Evolutionary conservation across 2,888 invertebrate species (phyloP), one percentile per base, ranked within the genome.

Genomic region (Eupithecia insigniata): DNA sequence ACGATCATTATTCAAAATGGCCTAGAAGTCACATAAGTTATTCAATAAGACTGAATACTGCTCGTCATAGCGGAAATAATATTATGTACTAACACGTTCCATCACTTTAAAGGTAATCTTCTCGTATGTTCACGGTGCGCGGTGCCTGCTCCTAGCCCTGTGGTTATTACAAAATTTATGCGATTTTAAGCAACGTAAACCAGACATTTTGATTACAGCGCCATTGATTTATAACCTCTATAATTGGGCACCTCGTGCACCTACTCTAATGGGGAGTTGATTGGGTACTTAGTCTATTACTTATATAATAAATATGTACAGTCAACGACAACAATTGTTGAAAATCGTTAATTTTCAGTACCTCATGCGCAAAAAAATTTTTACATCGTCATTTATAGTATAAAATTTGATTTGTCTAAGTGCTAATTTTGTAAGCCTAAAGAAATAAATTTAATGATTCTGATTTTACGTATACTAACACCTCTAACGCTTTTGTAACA

Each of bases 121-220:
- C 14, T 58, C 7, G 30, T 22, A 61, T n/a, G 36, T 14, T 36
- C 36, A 8, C n/a, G n/a, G 60, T 30, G 30, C 32, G 34, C 69
- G 30, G 32, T 70, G 58, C 58, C 43, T 64, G 62, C 67, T 34
- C 46, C 46, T 34, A 69, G 68, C 36, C 70, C 77, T 18, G 58
- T 73, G 60, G 68, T 76, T 75, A 78, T 68, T 58, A 16, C 14
- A 4, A 8, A 67, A 75, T 77, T 78, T 76, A 78, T 76, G 74
- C 60, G 62, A 36, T 67, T 76, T 77, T 75, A 77, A 78, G 64
- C 65, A 46, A 51, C 68, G 51, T 68, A 61, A 77, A 71, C 68
- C 12, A 43, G 74, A 76, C 74, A 71, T 68, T 77, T 71, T 76
- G 67, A 76, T 73, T 72, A 62, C 69, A 51, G 61, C 18, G 60